Evolutionary conservation across 2,888 invertebrate species (phyloP), one percentile per base, ranked within the genome.

Genomic region (Tipula confusa): DNA sequence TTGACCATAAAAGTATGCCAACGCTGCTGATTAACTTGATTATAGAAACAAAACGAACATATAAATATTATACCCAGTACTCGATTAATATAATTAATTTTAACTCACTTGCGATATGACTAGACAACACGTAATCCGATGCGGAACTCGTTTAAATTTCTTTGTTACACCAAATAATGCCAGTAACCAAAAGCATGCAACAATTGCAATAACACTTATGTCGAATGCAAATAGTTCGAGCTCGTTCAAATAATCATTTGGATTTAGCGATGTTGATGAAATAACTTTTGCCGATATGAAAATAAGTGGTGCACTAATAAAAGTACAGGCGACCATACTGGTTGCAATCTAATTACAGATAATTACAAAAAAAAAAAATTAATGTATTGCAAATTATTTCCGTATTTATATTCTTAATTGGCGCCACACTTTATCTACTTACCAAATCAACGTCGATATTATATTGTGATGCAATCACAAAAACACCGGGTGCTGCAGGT

Each of bases 401-500:
- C 64, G 18, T 64, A 64, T 64, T 64, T 64, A 64, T 24, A 1
- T 24, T 64, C 9, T 24, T 64, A 24, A 64, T 24, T 24, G 64
- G 64, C 64, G 64, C 24, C 64, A 9, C 48, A 4, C 7, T 11
- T 1, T 64, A 79, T 79, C 24, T 83, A 88, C 91, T 90, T 88
- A 97, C 96, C 92, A 97, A 90, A 89, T 97, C 97, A 84, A 95
- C 93, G 88, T 96, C 97, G 83, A 97, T 89, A 85, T 94, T 93
- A 88, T 97, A 98, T 85, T 96, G 94, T 79, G 95, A 93, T 0
- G 98, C 96, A 89, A 97, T 97, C 2, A 98, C 97, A 88, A 98
- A 98, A 0, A 97, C 96, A n/a, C 97, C 97, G 0, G 98, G 98
- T 0, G 98, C 98, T 0, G 97, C 94, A 0, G 98, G 98, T 89